Evolutionary conservation across 1,140 invertebrate species (phyloP).

Genomic region (Globodera ellingtonae): DNA sequence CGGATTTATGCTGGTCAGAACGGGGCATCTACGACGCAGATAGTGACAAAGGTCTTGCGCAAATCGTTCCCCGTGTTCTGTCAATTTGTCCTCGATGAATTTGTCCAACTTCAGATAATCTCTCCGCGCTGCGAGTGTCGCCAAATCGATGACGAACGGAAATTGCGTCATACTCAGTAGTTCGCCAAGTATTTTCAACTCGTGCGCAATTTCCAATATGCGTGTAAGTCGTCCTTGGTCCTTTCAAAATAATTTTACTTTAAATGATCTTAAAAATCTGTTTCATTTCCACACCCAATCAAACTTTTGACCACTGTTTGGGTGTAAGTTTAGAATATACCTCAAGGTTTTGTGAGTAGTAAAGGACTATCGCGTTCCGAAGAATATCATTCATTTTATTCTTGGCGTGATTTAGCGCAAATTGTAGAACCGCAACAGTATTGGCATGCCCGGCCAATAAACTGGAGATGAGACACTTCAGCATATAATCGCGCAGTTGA

Average conservation of each 20-base stretch:
- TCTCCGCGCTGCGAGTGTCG: slow-evolving; percentile 88
- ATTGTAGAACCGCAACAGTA: slow-evolving; percentile 49
- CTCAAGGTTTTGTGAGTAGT: slow-evolving; percentile 67
- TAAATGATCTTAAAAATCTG: background rate
- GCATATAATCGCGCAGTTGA: slow-evolving; percentile 37
- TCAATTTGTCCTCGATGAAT: slow-evolving; percentile 93
- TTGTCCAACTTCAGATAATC: slow-evolving; percentile 98
- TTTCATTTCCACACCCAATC: too few relatives aligned
- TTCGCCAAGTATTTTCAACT: slow-evolving; percentile 82
- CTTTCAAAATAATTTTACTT: slow-evolving; percentile 12
- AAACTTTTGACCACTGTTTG: too few relatives aligned
- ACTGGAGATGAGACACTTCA: slow-evolving; percentile 41
- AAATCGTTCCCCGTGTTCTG: slow-evolving; percentile 74
- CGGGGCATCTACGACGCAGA: slow-evolving; percentile 37
- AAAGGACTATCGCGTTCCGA: slow-evolving; percentile 35
- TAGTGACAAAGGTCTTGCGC: slow-evolving; percentile 50
- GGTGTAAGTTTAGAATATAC: background rate
- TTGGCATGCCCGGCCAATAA: slow-evolving; percentile 45
- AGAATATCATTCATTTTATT: slow-evolving; percentile 36
- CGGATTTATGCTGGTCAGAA: slow-evolving; percentile 29
- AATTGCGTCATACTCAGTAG: slow-evolving; percentile 89
- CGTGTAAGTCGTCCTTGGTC: slow-evolving; percentile 85
- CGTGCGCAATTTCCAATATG: slow-evolving; percentile 94
- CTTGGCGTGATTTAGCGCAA: slow-evolving; percentile 43
- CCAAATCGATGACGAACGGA: slow-evolving; percentile 94